Base-by-base conservation (phyloP, 2,888 invertebrate species). In the Aphodius granarius region DNA sequence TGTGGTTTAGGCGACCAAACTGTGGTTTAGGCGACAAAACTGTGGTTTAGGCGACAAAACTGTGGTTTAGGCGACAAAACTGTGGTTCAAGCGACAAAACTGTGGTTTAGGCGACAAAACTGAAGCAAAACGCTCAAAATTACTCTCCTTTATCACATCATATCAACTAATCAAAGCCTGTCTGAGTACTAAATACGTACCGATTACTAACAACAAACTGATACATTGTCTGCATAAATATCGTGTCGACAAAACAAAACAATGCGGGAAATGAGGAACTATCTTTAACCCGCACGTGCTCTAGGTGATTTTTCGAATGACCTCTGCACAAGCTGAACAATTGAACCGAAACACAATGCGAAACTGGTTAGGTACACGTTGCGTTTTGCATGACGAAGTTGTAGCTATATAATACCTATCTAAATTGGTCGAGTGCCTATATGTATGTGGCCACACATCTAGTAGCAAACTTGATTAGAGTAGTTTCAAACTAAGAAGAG, bases 281-380 rank as follows among this genome's bases (percentile, higher is more conserved):
- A 68, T 21, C 68, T 68, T 68, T 68, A 68, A 68, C 68, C 68
- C n/a, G 20, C 68, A 20, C 68, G 68, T 68, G 68, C 20, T 68
- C 20, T 6, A n/a, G 21, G 20, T 22, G 68, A 20, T 68, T 68
- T 68, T 20, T 16, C 68, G n/a, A 21, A 9, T 68, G 68, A 68
- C 68, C 68, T 68, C 22, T 21, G 68, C 21, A 65, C 18, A 19
- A 19, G 65, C 65, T 18, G 15, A 22, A 68, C 68, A 68, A 68
- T 68, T 68, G 21, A 68, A 68, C 20, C 20, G 19, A 20, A 68
- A 19, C 20, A 68, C 68, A 68, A 68, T 68, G 21, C 21, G 13
- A 43, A 43, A 43, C 43, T 3, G 43, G 43, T 43, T 9, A 6
- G 43, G 13, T 3, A 43, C 43, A 43, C 43, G 43, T 43, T 43